phyloP scores from a whole-genome alignment of 1,140 invertebrate species.

The Wasmannia auropunctata region DNA sequence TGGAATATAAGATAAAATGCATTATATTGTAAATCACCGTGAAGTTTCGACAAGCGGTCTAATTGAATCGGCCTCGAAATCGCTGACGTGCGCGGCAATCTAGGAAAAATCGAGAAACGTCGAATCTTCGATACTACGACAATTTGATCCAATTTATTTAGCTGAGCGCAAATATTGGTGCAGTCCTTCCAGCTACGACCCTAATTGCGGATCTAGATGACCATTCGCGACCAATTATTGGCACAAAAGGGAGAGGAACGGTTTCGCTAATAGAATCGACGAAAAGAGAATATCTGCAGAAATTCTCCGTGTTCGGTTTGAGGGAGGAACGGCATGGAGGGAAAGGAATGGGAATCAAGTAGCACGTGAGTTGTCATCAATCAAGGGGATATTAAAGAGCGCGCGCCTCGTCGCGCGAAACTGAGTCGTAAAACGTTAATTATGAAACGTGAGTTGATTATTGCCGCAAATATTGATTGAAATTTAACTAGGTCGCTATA shows the following conservation, averaged over 20 bases:
- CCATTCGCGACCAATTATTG: constrained; percentile 52
- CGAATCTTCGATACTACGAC: constrained; percentile 11
- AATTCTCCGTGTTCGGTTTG: neutral
- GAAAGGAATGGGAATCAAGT: neutral
- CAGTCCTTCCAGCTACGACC: constrained; percentile 16
- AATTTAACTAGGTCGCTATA: constrained; percentile 43
- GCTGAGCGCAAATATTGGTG: constrained; percentile 49
- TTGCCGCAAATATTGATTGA: constrained; percentile 57
- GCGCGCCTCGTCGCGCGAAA: neutral
- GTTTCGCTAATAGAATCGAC: constrained; percentile 7
- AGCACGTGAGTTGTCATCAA: constrained; percentile 8
- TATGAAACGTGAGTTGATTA: constrained; percentile 51
- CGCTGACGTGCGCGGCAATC: constrained; percentile 19
- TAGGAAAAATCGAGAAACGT: constrained; percentile 23
- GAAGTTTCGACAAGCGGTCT: neutral
- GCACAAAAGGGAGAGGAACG: constrained; percentile 38
- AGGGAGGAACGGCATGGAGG: too few relatives aligned
- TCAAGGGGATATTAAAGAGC: constrained; percentile 36
- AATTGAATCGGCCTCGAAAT: constrained; percentile 23
- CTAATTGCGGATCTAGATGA: constrained; percentile 45
- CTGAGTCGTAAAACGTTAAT: constrained; percentile 43
- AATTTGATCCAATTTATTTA: constrained; percentile 55
- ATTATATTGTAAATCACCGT: neutral
- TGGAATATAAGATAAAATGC: neutral
- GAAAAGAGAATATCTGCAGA: constrained; percentile 33